Conservation (phyloP, 2,113 vertebrate genomes). For the Piaya cayana region DNA sequence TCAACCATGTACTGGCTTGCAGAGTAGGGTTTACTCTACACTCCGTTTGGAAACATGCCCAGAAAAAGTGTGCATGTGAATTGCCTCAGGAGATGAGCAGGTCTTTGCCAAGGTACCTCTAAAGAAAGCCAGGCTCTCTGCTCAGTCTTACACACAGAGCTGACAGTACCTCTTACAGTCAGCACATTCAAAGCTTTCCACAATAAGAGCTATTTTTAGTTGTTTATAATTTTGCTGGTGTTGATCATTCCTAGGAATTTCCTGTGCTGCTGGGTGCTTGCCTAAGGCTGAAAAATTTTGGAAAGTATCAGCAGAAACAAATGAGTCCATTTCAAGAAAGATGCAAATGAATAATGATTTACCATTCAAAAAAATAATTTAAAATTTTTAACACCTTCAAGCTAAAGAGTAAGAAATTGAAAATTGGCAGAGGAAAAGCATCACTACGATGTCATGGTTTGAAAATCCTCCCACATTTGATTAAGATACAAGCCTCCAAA, state of each 20-base stretch:
- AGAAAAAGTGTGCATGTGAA: slow-evolving; percentile 1
- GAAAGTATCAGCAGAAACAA: not conserved
- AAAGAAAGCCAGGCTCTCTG: not conserved
- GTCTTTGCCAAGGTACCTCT: slow-evolving; percentile 18
- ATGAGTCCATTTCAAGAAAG: not conserved
- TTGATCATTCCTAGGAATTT: slow-evolving; percentile 30
- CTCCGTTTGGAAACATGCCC: not conserved
- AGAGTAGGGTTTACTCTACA: not conserved
- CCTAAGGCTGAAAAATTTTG: not conserved
- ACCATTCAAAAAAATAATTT: not conserved
- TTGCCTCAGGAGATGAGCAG: slow-evolving; percentile 19
- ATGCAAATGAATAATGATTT: not conserved
- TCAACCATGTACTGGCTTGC: slow-evolving; percentile 28
- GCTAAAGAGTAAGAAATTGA: not conserved
- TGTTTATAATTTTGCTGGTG: not conserved
- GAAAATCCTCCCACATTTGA: not conserved
- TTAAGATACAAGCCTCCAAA: not conserved
- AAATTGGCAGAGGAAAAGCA: not conserved
- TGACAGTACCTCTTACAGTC: not conserved
- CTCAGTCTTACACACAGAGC: not conserved
- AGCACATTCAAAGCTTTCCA: slow-evolving; percentile 8
- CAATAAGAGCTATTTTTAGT: not conserved
- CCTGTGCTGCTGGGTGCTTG: not conserved
- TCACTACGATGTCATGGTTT: not conserved
- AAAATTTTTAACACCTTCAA: not conserved